Percentiles rank a stretch among this genome's conserved stretches.
Evolutionary conservation across 2,797 vertebrate species (phyloP).

Genomic region (Alfaro cultratus): DNA sequence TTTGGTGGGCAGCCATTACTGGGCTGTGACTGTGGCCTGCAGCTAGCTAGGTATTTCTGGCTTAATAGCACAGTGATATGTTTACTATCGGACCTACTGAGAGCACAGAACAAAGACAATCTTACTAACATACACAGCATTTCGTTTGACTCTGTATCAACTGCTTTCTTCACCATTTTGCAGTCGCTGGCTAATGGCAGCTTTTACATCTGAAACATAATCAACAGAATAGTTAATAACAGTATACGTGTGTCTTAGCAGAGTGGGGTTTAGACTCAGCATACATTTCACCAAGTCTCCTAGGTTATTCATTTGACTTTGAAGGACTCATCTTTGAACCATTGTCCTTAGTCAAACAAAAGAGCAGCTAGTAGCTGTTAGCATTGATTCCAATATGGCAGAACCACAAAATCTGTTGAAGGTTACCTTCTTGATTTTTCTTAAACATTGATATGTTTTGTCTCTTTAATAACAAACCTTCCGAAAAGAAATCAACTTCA

Average conservation of each 20-base stretch:
- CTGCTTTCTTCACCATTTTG: not conserved
- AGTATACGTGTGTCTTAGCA: not conserved
- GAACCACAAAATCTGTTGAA: not conserved
- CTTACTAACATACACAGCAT: not conserved
- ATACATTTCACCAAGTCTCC: not conserved
- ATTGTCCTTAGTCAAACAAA: not conserved
- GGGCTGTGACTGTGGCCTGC: slow-evolving; percentile 47
- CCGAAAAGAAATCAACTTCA: not conserved
- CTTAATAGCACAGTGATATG: not conserved
- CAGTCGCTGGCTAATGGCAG: slow-evolving; percentile 4
- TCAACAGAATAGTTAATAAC: not conserved
- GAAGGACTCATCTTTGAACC: not conserved
- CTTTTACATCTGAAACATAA: not conserved
- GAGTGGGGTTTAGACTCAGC: not conserved
- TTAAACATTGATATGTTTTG: not conserved
- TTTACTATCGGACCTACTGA: not conserved
- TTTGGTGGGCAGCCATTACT: slow-evolving; percentile 14
- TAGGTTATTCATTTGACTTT: not conserved
- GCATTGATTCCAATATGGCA: not conserved
- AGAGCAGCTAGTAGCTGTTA: not conserved
- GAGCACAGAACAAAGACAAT: not conserved
- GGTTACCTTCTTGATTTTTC: not conserved
- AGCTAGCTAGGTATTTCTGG: slow-evolving; percentile 26
- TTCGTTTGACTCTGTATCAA: not conserved
- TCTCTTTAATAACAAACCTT: not conserved